These are phyloP conservation scores for human DNA, from an alignment of 2,113 vertebrate genomes.

Conservation along the genomic window GRCh38 chr5:31663001-31663500, in stretches of 20 bases:
- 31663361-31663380: neutral
- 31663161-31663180: constrained; percentile 30
- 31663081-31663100: neutral
- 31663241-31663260: neutral
- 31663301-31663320: constrained; percentile 37
- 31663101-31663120: neutral
- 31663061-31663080: neutral
- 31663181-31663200: constrained; percentile 50
- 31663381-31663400: neutral
- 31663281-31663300: neutral
- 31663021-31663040: neutral
- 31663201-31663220: constrained; percentile 32
- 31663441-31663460: constrained; percentile 66
- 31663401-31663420: neutral
- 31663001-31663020: neutral
- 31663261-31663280: constrained; percentile 10
- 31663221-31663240: neutral
- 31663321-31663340: neutral
- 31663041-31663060: neutral
- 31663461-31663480: constrained; percentile 53
- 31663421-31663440: constrained; percentile 55
- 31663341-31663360: neutral
- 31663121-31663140: constrained; percentile 42
- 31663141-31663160: neutral
- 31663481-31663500: constrained; percentile 63